Percentiles rank a stretch among this genome's conserved stretches.
Evolutionary conservation across 2,888 invertebrate species (phyloP).

Genomic region (Stenoptilia bipunctidactyla): DNA sequence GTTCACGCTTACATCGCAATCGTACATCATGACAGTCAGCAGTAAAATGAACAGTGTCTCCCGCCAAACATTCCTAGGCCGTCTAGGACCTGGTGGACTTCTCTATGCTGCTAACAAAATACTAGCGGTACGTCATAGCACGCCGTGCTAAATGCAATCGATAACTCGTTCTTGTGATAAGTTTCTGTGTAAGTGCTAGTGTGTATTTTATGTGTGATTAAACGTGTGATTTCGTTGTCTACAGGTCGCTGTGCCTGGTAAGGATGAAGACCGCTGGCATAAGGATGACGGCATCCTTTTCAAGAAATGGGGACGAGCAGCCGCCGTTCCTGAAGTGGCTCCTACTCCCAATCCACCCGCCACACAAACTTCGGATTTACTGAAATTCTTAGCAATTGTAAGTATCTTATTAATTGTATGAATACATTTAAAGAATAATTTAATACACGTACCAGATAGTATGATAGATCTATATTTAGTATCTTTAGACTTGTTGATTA

Average conservation of each 20-base stretch:
- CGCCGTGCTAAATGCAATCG: slow-evolving; percentile 26
- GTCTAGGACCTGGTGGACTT: slow-evolving; percentile 60
- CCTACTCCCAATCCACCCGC: slow-evolving; percentile 28
- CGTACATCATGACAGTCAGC: slow-evolving; percentile 59
- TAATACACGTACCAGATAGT: too few relatives aligned
- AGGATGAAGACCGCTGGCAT: slow-evolving; percentile 63
- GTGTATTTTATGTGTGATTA: slow-evolving; percentile 40
- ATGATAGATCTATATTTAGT: too few relatives aligned
- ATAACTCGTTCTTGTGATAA: slow-evolving; percentile 21
- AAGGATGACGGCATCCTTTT: slow-evolving; percentile 59
- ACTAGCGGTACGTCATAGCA: slow-evolving; percentile 64
- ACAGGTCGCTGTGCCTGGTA: slow-evolving; percentile 63
- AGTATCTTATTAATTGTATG: slow-evolving; percentile 51
- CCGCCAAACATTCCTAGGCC: slow-evolving; percentile 58
- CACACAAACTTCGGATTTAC: slow-evolving; percentile 57
- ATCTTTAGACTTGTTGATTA: too few relatives aligned
- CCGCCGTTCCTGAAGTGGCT: slow-evolving; percentile 34
- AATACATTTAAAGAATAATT: too few relatives aligned
- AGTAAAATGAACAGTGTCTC: slow-evolving; percentile 69
- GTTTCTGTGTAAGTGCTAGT: slow-evolving; percentile 14
- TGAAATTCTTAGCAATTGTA: slow-evolving; percentile 86
- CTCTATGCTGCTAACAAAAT: slow-evolving; percentile 64
- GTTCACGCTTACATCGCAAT: slow-evolving; percentile 36
- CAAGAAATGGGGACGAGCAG: slow-evolving; percentile 54
- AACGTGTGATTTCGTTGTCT: slow-evolving; percentile 52